Evolutionary conservation across 2,113 vertebrate genomes (phyloP), one percentile per base, ranked within the genome.

Genomic region (Aspiorhynchus laticeps): DNA sequence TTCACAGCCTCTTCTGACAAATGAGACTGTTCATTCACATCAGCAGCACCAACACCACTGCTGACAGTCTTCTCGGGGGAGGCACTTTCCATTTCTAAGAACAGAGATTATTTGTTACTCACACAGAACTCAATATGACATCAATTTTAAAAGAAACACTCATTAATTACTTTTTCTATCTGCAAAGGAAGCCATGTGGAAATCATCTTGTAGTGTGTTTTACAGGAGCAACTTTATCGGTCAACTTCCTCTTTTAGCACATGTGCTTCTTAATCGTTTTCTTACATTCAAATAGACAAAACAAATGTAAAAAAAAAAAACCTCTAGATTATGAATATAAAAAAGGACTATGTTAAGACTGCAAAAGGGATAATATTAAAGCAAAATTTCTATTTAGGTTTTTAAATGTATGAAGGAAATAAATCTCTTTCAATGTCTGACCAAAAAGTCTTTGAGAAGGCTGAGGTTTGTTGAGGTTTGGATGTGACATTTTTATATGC

Each of bases 151-250:
- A 12, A 46, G n/a, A 46, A 31, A 51, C 19, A 33, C 48, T 1
- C n/a, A 53, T 48, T 33, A 53, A 78, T 78, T 4, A 51, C 14
- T 76, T 46, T 46, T 46, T 10, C n/a, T 2, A 33, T 31, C 4
- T 74, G 71, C 19, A n/a, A 41, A 74, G 5, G 21, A 41, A 24
- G 21, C 71, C 21, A 74, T 36, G 19, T 14, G 10, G 36, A 74
- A 73, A 73, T 24, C 36, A 24, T 73, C 21, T 38, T 80, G 5
- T 80, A 31, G 15, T 12, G 51, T 7, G 48, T 53, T 86, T 90
- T 90, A 71, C 71, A 94, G 93, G 92, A 93, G 91, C 89, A 83
- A 36, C 71, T 76, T 90, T 88, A 80, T 91, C 53, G 7, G 8
- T n/a, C 56, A 61, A 61, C 56, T 61, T 61, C 24, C 56, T 61